Percentiles rank a stretch among this genome's conserved stretches.
phyloP scores from a whole-genome alignment of 2,113 vertebrate species.

The Myiagra hebetior region DNA sequence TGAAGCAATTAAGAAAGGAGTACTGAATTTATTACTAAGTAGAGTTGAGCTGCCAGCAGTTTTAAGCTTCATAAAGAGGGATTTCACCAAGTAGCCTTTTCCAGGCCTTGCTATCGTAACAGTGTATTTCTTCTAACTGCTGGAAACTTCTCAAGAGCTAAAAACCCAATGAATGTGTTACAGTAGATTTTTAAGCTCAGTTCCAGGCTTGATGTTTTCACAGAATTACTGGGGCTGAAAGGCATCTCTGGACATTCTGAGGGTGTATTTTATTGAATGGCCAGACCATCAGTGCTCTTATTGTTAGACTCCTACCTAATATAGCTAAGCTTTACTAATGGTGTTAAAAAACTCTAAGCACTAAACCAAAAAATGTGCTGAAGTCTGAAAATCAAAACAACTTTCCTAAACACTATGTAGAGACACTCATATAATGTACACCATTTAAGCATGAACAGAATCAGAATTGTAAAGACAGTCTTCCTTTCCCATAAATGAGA shows the following conservation, averaged over 20 bases:
- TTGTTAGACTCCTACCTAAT: neutral
- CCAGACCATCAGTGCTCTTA: neutral
- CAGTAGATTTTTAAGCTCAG: neutral
- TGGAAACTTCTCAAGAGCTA: neutral
- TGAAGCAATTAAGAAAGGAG: neutral
- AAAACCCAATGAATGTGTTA: neutral
- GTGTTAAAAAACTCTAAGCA: neutral
- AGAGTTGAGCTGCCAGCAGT: neutral
- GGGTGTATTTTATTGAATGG: neutral
- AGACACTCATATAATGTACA: fast-evolving
- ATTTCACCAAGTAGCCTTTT: neutral
- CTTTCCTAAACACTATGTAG: neutral
- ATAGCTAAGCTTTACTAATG: neutral
- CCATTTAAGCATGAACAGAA: neutral
- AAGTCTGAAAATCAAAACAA: neutral
- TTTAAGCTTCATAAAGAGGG: neutral
- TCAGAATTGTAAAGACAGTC: neutral
- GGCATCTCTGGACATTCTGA: neutral
- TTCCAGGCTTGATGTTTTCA: neutral
- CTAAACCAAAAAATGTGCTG: neutral
- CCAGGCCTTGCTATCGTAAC: fast-evolving
- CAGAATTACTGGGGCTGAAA: neutral
- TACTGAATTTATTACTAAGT: neutral
- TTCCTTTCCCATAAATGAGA: neutral
- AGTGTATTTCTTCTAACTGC: neutral